Conservation (phyloP, 1,140 invertebrate genomes). For the Macrocentrus cingulum region DNA sequence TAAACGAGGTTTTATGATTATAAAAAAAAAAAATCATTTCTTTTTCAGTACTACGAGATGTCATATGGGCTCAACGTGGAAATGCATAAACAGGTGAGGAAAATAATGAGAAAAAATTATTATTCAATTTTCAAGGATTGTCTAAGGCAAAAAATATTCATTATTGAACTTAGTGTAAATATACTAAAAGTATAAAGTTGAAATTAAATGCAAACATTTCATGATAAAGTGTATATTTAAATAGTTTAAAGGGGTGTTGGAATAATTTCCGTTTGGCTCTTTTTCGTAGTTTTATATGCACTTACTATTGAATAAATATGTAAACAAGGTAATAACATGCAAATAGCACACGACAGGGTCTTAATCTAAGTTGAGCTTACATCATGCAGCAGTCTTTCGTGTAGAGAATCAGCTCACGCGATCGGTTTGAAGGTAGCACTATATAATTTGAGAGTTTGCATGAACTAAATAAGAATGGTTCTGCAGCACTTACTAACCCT, state of each 20-base stretch:
- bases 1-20: conserved; percentile 9
- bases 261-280: conserved; percentile 4
- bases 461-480: conserved; percentile 8
- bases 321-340: conserved; percentile 58
- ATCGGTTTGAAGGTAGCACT: too few species aligned
- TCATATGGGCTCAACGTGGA: conserved; percentile 98
- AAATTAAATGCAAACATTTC: too few species aligned
- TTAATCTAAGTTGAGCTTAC: conserved; percentile 24
- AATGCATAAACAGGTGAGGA: conserved; percentile 99
- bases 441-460: conserved; percentile 8
- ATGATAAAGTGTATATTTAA: too few species aligned
- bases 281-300: not conserved
- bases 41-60: conserved; percentile 99
- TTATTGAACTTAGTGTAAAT: too few species aligned
- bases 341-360: conserved; percentile 41
- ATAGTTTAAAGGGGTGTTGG: conserved; percentile 41
- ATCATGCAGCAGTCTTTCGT: conserved; percentile 6
- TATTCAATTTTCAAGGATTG: too few species aligned
- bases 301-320: conserved; percentile 52
- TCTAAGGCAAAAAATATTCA: too few species aligned
- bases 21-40: too few species aligned
- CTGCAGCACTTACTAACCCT: conserved; percentile 13
- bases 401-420: conserved; percentile 13
- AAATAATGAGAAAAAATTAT: conserved; percentile 2
- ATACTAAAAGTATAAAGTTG: too few species aligned